phyloP scores from a whole-genome alignment of 2,888 invertebrate species.

The Chrysotoxum bicinctum region DNA sequence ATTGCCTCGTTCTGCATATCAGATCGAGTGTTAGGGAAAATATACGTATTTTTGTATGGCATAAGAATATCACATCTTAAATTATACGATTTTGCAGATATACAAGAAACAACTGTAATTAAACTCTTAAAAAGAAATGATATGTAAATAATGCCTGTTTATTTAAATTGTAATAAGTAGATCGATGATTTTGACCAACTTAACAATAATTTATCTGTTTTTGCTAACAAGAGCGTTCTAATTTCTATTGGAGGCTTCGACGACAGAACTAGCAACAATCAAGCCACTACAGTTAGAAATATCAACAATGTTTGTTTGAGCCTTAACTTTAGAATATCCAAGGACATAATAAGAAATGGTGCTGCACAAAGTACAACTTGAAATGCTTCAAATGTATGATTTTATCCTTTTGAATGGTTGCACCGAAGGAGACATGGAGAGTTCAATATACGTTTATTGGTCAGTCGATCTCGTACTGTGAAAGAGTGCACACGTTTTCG shows the following conservation, averaged over 20 bases:
- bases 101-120: too few relatives aligned
- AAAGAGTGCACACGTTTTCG: too few relatives aligned
- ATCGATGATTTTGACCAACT: too few relatives aligned
- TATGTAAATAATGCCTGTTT: neutral
- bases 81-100: neutral
- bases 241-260: neutral
- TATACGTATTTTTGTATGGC: neutral
- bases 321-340: neutral
- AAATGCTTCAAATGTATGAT: neutral
- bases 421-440: neutral
- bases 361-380: neutral
- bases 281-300: neutral
- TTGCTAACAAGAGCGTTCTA: neutral
- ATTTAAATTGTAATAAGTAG: neutral
- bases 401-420: neutral
- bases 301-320: neutral
- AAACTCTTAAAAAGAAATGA: neutral
- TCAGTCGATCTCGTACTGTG: too few relatives aligned
- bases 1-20: neutral
- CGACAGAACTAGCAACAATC: neutral
- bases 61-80: neutral
- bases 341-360: neutral
- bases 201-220: neutral
- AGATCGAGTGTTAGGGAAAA: neutral
- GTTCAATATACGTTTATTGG: too few relatives aligned